Evolutionary conservation across 2,113 vertebrate genomes (phyloP).

Genomic region (Cygnus atratus): DNA sequence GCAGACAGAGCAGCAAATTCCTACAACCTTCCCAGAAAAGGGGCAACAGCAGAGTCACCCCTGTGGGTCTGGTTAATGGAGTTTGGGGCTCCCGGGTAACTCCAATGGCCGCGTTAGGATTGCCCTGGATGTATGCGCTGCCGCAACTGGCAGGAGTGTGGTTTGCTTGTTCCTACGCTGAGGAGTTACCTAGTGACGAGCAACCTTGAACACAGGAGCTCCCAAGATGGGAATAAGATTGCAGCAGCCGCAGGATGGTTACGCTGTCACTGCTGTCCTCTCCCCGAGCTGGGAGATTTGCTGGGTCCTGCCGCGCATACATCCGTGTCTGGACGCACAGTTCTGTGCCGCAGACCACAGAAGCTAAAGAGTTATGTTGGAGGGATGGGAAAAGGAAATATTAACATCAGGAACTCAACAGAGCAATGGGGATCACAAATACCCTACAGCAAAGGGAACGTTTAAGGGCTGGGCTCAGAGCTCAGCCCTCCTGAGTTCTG

Average conservation of each 20-base stretch:
- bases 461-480: background rate
- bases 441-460: background rate
- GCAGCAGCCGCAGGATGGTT: background rate
- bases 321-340: background rate
- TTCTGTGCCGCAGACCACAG: background rate
- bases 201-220: background rate
- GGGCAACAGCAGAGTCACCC: background rate
- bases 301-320: background rate
- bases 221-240: background rate
- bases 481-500: background rate
- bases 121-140: background rate
- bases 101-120: background rate
- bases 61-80: accelerated
- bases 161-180: background rate
- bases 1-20: background rate
- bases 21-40: background rate
- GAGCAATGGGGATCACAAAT: background rate
- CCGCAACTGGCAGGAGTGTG: background rate
- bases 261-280: background rate
- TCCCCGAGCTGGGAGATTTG: background rate
- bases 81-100: background rate
- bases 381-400: background rate
- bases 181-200: slow-evolving; percentile 17
- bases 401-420: background rate
- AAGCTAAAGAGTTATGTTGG: background rate